Percentiles rank a stretch among this genome's conserved stretches.
Evolutionary conservation across 2,113 vertebrate genomes (phyloP).

Genomic region (Orycteropus afer): DNA sequence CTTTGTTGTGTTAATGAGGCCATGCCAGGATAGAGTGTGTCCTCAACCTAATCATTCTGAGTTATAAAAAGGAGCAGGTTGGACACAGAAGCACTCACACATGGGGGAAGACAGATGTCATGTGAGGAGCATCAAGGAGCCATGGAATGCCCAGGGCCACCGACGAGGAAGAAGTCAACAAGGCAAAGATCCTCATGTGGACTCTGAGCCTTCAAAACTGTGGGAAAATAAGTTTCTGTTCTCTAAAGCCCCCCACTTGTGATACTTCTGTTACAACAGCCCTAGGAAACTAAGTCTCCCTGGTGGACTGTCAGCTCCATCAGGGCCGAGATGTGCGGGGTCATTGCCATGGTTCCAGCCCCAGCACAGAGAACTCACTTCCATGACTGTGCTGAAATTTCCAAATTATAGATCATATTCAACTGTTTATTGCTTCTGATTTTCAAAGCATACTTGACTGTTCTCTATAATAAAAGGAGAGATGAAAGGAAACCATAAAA

Average conservation of each 20-base stretch:
- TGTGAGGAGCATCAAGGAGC: no score
- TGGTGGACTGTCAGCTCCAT: background rate
- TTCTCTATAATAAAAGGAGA: background rate
- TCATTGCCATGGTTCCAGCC: background rate
- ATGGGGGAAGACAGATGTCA: background rate
- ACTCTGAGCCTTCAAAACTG: no score
- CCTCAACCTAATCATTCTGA: background rate
- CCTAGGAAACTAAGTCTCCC: background rate
- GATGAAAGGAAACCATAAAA: constrained; percentile 5
- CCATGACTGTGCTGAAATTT: background rate
- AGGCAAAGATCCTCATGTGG: no score
- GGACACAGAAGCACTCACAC: background rate
- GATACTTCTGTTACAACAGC: background rate
- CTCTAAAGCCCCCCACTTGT: background rate
- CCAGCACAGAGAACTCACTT: background rate
- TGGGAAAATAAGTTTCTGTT: no score
- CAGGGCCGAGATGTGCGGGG: background rate
- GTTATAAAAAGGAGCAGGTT: background rate
- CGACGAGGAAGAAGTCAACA: no score
- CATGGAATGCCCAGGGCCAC: background rate
- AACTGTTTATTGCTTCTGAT: background rate
- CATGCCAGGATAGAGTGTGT: background rate
- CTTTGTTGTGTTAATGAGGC: background rate
- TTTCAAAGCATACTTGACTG: background rate
- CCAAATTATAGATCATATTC: background rate